Evolutionary conservation across 2,888 invertebrate genomes (phyloP).

Genomic region (Oligia strigilis): DNA sequence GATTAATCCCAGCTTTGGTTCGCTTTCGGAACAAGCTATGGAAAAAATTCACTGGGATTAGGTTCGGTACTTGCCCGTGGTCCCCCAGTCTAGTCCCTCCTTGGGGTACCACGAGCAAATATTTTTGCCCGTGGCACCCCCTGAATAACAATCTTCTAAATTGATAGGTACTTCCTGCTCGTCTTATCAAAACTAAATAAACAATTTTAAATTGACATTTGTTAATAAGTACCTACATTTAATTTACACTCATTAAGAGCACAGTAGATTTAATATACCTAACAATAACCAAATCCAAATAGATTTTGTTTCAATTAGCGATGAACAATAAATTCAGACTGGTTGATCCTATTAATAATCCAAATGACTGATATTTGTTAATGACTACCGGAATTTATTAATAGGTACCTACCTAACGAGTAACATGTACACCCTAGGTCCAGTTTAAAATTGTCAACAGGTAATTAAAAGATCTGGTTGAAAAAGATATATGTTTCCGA

Average conservation of each 20-base stretch:
- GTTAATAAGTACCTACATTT: neutral
- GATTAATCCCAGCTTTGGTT: constrained; percentile 49
- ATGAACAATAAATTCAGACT: neutral
- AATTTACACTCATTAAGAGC: neutral
- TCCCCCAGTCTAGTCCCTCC: too few relatives aligned
- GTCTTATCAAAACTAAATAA: neutral
- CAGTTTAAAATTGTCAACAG: constrained; percentile 2
- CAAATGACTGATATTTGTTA: constrained; percentile 26
- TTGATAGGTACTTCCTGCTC: constrained; percentile 20
- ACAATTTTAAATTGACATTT: too few relatives aligned
- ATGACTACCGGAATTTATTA: neutral
- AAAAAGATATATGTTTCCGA: neutral
- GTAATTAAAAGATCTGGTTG: neutral
- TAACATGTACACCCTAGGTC: neutral
- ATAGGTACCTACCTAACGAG: neutral
- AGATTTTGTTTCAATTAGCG: constrained; percentile 5
- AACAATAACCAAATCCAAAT: constrained; percentile 3
- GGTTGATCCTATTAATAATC: neutral
- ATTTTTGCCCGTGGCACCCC: too few relatives aligned
- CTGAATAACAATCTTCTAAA: constrained; percentile 7
- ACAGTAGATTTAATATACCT: constrained; percentile 1
- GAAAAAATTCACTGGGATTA: constrained; percentile 45
- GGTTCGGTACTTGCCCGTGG: neutral
- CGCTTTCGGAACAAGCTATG: constrained; percentile 34
- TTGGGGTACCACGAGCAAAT: too few relatives aligned